phyloP scores from a whole-genome alignment of 2,113 vertebrate genomes.

The Tachysurus fulvidraco region DNA sequence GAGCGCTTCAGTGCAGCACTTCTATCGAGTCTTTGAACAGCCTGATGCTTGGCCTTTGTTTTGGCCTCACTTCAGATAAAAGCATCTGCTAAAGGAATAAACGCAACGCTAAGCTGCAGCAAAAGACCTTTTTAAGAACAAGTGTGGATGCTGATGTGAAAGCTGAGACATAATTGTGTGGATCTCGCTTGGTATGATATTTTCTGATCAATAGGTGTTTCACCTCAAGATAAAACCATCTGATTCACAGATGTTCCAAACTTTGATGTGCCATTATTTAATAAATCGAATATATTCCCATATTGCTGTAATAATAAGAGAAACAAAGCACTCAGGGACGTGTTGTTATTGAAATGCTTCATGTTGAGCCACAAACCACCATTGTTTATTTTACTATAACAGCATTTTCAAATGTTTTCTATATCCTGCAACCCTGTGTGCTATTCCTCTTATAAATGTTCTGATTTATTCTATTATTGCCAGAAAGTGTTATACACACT shows the following conservation, averaged over 20 bases:
- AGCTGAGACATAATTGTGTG: neutral
- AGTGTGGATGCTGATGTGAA: neutral
- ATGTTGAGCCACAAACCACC: too few species aligned
- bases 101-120: neutral
- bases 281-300: neutral
- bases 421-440: neutral
- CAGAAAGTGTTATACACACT: neutral
- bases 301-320: too few species aligned
- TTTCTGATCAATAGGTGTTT: neutral
- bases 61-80: conserved; percentile 3
- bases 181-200: neutral
- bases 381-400: neutral
- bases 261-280: neutral
- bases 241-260: neutral
- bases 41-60: neutral
- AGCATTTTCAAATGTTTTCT: neutral
- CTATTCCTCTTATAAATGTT: neutral
- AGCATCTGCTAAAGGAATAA: neutral
- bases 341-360: too few species aligned
- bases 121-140: neutral
- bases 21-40: neutral
- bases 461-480: neutral
- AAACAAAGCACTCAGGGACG: too few species aligned
- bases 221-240: neutral
- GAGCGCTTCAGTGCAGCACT: neutral